Evolutionary conservation across 2,888 invertebrate species (phyloP), one percentile per base, ranked within the genome.

Genomic region (Rhimphoctona megacephalus): DNA sequence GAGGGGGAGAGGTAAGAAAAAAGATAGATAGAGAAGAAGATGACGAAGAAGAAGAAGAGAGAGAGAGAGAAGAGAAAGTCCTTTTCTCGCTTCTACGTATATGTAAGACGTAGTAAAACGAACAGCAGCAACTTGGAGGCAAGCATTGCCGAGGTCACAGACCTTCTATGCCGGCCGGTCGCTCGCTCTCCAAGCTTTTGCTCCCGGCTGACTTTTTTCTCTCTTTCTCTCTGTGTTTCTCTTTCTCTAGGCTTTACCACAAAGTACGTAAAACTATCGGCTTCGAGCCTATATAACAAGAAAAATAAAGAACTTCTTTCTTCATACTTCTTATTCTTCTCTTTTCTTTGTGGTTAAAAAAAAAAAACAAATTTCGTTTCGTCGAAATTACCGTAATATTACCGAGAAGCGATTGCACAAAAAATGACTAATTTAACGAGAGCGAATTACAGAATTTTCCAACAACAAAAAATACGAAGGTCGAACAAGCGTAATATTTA

Each of bases 121-220:
- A 82, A 82, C 76, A 69, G 86, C 86, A 82, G 61, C 86, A 72
- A 39, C 84, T 91, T 80, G 81, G 86, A 85, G 80, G 82, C 83
- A 85, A 78, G 83, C 92, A 92, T 91, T 90, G 92, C 90, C 90
- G 92, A 91, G 93, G 93, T 93, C 93, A 94, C 92, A 92, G 94
- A 94, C 94, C 94, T 93, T 92, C 92, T 91, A 90, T 91, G 92
- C 92, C 92, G 91, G 90, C 92, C 90, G 92, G 91, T 90, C 92
- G 91, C 91, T 92, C 90, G 91, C 90, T 91, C 85, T 85, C 80
- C 57, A 61, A 84, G 80, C 66, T 49, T 74, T 67, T 70, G 85
- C 81, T 83, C 79, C 83, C 86, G 80, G 83, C 83, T 86, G 66
- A 81, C 77, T 76, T 66, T 52, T 83, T 81, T 78, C 30, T 76